Evolutionary conservation across 2,797 vertebrate species (phyloP), one percentile per base, ranked within the genome.

Genomic region (Oreochromis mossambicus): DNA sequence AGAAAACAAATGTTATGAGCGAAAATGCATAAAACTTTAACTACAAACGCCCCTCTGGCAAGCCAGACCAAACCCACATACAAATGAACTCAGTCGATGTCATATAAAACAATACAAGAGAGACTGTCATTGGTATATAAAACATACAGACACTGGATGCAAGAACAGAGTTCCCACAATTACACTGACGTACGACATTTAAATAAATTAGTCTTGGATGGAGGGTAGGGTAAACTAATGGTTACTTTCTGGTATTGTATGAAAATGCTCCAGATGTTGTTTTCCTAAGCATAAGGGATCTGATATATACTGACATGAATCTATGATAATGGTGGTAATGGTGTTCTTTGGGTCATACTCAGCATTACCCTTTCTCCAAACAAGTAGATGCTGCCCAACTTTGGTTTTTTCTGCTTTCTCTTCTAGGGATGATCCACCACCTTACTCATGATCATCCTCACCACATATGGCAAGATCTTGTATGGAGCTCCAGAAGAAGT

Each of bases 1-100:
- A 85, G 70, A 88, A 88, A 92, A 91, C 91, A 91, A 92, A 87
- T 87, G 81, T 89, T 87, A 86, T 76, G 87, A 92, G 90, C 43
- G 70, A 55, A 77, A 86, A 54, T 63, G 89, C 86, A 89, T 90
- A 80, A 91, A 92, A 88, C 51, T 52, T 85, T 89, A 85, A 91
- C 90, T 83, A 81, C 68, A 80, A 83, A 88, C 77, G 50, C 78
- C 84, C 77, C 61, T 89, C 75, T 80, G 84, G 63, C 80, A 76
- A 73, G 24, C 50, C 56, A 41, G 43, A 80, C 82, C 52, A 81
- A 89, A 86, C 29, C 88, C 83, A 83, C 84, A 86, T 78, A 41
- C 81, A 88, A 79, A 83, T 81, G 32, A 87, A 87, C 56, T 88
- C 77, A 73, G 81, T 77, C 21, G 24, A 81, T 50, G 51, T 79